Conservation (phyloP, 2,113 vertebrate species). For the Elachura formosa region DNA sequence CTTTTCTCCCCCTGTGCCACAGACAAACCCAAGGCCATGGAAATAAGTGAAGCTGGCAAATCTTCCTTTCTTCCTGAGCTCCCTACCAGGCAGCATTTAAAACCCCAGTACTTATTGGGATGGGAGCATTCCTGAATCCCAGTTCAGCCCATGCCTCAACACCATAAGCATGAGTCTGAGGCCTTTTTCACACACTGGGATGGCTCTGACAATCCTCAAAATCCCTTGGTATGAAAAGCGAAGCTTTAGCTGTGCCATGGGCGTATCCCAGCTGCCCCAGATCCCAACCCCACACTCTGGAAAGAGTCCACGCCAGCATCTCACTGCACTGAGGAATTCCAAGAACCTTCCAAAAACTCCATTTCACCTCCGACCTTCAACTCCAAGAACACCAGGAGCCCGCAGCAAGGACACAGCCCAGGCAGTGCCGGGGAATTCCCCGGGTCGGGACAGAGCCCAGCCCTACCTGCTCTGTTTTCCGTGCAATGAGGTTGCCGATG, state of each 20-base stretch:
- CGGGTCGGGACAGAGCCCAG: accelerated
- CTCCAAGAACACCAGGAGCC: accelerated
- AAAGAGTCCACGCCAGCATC: accelerated
- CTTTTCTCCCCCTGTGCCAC: background rate
- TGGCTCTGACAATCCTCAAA: background rate
- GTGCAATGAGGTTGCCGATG: constrained; percentile 91
- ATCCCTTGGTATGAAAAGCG: accelerated
- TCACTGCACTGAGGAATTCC: accelerated
- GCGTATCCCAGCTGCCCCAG: background rate
- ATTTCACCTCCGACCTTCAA: accelerated
- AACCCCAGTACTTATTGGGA: accelerated
- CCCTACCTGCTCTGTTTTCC: constrained; percentile 92
- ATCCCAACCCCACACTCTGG: background rate
- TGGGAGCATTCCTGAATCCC: accelerated
- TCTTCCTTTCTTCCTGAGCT: background rate
- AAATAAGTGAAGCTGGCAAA: background rate
- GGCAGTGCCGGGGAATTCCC: accelerated
- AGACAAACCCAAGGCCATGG: background rate
- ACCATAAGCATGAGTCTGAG: accelerated
- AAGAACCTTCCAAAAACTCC: accelerated
- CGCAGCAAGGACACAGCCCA: accelerated
- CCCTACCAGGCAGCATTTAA: background rate
- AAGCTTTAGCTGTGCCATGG: background rate
- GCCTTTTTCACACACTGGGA: background rate
- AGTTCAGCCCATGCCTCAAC: background rate